Conservation (phyloP, 2,888 invertebrate species). For the Amaurobius ferox region DNA sequence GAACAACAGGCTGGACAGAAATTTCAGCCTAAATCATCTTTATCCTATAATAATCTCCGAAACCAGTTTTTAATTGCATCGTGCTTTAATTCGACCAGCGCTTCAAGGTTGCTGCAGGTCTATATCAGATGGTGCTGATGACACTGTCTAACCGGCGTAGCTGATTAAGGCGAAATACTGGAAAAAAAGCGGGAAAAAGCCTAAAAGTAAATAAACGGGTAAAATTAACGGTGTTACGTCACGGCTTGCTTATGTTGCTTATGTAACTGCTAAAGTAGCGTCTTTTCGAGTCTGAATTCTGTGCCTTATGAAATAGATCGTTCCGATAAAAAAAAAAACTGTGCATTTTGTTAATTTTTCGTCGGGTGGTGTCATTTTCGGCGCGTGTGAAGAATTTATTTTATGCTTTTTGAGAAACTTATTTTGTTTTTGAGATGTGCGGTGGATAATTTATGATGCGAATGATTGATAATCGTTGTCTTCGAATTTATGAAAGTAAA, state of each 20-base stretch:
- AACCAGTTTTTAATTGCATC: slow-evolving; percentile 13
- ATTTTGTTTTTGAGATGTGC: no score
- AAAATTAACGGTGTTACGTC: slow-evolving; percentile 19
- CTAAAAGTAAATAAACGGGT: slow-evolving; percentile 30
- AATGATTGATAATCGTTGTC: no score
- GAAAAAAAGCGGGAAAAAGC: slow-evolving; percentile 12
- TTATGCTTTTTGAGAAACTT: no score
- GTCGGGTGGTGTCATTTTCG: not conserved
- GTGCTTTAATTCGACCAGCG: not conserved
- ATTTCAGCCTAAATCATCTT: no score
- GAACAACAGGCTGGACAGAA: not conserved
- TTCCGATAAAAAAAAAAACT: slow-evolving; percentile 17
- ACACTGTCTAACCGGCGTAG: not conserved
- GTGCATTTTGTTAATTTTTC: not conserved
- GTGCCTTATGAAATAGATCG: slow-evolving; percentile 23
- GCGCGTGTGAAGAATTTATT: not conserved
- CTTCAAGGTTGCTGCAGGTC: not conserved
- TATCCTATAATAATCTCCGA: not conserved
- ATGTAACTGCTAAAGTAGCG: slow-evolving; percentile 65
- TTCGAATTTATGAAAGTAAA: no score
- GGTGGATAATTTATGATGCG: no score
- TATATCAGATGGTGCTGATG: slow-evolving; percentile 21
- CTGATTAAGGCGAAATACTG: slow-evolving; percentile 19
- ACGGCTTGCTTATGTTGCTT: not conserved
- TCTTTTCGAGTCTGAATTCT: slow-evolving; percentile 25